Conservation (phyloP, 2,113 vertebrate genomes). For the Oryzias javanicus region DNA sequence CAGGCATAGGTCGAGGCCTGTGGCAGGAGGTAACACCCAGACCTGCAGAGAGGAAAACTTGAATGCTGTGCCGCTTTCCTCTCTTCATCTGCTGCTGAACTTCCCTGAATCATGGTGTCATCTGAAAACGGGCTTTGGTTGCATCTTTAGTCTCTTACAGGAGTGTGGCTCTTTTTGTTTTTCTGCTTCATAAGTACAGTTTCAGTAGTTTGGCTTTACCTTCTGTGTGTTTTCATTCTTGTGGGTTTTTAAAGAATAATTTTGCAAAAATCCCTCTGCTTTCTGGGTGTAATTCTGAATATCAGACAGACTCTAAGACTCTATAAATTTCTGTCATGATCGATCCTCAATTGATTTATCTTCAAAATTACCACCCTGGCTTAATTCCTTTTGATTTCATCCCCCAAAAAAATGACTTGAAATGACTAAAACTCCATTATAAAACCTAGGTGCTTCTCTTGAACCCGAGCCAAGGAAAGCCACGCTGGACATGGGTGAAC, state of each 20-base stretch:
- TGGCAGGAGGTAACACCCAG: conserved; percentile 69
- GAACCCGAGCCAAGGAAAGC: conserved; percentile 22
- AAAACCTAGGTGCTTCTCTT: conserved; percentile 16
- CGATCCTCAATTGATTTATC: background rate
- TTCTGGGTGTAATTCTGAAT: conserved; percentile 7
- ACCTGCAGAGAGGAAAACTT: conserved; percentile 39
- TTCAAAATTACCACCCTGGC: too few relatives aligned
- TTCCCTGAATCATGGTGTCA: conserved; percentile 33
- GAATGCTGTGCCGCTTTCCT: conserved; percentile 16
- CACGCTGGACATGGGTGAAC: conserved; percentile 58
- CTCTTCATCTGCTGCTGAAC: conserved; percentile 42
- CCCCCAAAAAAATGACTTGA: background rate
- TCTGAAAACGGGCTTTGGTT: conserved; percentile 24
- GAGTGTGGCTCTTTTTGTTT: conserved; percentile 9
- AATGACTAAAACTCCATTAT: background rate
- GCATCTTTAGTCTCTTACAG: conserved; percentile 30
- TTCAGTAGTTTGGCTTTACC: conserved; percentile 4
- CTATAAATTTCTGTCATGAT: conserved; percentile 6
- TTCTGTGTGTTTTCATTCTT: conserved; percentile 13
- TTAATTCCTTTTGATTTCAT: background rate
- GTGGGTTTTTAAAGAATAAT: background rate
- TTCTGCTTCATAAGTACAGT: conserved; percentile 11
- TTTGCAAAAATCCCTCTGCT: background rate
- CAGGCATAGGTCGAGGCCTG: conserved; percentile 40
- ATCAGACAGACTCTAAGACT: background rate